Evolutionary conservation across 2,888 invertebrate species (phyloP), one percentile per base, ranked within the genome.

Genomic region (Hyalella azteca): DNA sequence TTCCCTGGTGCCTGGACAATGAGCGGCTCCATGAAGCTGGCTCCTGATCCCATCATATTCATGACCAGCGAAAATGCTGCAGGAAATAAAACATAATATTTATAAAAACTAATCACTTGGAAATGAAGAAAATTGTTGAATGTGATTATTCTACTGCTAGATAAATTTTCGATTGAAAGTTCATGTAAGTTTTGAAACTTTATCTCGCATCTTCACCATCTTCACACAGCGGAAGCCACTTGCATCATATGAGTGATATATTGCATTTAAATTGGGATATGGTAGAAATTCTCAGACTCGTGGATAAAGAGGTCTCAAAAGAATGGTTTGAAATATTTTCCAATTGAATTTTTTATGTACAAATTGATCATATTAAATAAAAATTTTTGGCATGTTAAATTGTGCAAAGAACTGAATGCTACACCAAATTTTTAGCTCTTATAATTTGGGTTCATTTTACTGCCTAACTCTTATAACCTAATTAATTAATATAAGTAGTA

Each of bases 11-110:
- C 29, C 9, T 32, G 36, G 11, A 80, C 80, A 4, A 80, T 36
- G 1, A 80, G 59, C 19, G 80, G 78, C 22, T 78, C 29, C 32
- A 80, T 36, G 75, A 78, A 80, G 32, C 80, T 80, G 19, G 73
- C 50, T 7, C 19, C 59, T 5, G 26, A 29, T 26, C 59, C 59
- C 59, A 59, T 32, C 9, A 7, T 5, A 15, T 22, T 22, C 32
- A 59, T 15, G 7, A 59, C 59, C 59, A 13, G 32, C 59, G 59
- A 59, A 22, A 59, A 59, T 32, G 59, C 59, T 59, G 59, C 0
- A 22, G 59, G 9, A 29, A 26, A 9, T n/a, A n/a, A n/a, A 15
- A 13, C 3, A 49, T 5, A 0, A 5, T 13, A 7, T 1, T 49
- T 7, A 49, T 49, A 5, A 15, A 1, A 0, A n/a, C 3, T 3